A percentile compares a stretch with the other conserved stretches of the same genome.
Evolutionary conservation across 2,113 vertebrate genomes (phyloP).

Genomic region (Hyla sarda): DNA sequence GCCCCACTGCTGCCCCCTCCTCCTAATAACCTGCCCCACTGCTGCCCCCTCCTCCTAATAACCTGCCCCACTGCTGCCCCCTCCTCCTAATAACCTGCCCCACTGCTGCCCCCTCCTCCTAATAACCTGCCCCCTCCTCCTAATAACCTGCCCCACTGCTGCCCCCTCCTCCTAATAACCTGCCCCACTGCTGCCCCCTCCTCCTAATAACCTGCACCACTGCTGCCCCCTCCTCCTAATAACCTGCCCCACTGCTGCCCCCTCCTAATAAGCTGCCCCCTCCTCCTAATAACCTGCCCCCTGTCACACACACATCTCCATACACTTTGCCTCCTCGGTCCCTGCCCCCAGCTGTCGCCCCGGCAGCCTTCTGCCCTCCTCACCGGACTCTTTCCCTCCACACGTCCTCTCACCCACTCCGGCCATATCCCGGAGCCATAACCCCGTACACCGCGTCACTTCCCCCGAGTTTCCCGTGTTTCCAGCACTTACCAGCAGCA

Average conservation of each 20-base stretch:
- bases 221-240: not conserved
- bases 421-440: no score
- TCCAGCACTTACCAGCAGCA: slow-evolving; percentile 34
- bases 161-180: no score
- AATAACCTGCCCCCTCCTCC: not conserved
- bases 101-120: not conserved
- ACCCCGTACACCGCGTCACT: not conserved
- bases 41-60: no score
- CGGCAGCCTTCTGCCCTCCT: not conserved
- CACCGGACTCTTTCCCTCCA: not conserved
- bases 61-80: not conserved
- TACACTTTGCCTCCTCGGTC: not conserved
- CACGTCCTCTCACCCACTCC: no score
- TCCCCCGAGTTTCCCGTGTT: not conserved
- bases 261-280: no score
- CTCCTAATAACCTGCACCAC: no score
- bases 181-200: no score
- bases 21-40: no score
- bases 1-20: no score
- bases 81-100: not conserved
- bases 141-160: not conserved
- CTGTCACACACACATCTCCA: not conserved
- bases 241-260: not conserved
- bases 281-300: not conserved
- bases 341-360: not conserved